These are phyloP conservation scores for Spisula subtruncata DNA, from an alignment of 2,888 invertebrate genomes.

Conservation along the genomic window DNA sequence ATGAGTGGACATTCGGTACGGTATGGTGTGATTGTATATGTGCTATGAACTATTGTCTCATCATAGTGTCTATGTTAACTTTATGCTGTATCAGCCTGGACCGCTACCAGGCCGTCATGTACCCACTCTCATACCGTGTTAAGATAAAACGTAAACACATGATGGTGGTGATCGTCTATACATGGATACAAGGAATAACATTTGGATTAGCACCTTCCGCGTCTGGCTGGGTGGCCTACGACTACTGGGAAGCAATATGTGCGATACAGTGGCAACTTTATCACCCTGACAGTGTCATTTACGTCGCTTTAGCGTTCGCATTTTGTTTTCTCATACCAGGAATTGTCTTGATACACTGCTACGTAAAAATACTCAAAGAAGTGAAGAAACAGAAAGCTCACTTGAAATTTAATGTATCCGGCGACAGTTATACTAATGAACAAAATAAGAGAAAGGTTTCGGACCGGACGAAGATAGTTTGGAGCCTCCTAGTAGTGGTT, in stretches of 20 bases:
- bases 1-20: constrained; percentile 75
- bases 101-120: constrained; percentile 83
- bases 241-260: constrained; percentile 87
- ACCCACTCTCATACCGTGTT: constrained; percentile 81
- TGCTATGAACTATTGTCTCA: constrained; percentile 86
- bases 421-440: constrained; percentile 20
- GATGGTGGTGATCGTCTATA: constrained; percentile 74
- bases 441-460: constrained; percentile 36
- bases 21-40: constrained; percentile 82
- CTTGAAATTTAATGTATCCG: constrained; percentile 5
- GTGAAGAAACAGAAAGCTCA: constrained; percentile 62
- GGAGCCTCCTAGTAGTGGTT: constrained; percentile 85
- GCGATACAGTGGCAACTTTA: constrained; percentile 85
- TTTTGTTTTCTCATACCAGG: constrained; percentile 85
- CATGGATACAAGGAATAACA: constrained; percentile 85
- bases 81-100: constrained; percentile 86
- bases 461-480: constrained; percentile 66
- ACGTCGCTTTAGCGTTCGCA: constrained; percentile 83
- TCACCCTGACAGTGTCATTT: constrained; percentile 75
- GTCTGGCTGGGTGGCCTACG: constrained; percentile 84
- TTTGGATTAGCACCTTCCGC: constrained; percentile 82
- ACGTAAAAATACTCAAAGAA: constrained; percentile 76
- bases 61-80: constrained; percentile 87
- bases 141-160: constrained; percentile 74
- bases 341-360: constrained; percentile 78